These are phyloP conservation scores for Campylomormyrus numenius DNA, from an alignment of 2,113 vertebrate species.

Conservation along the genomic window DNA sequence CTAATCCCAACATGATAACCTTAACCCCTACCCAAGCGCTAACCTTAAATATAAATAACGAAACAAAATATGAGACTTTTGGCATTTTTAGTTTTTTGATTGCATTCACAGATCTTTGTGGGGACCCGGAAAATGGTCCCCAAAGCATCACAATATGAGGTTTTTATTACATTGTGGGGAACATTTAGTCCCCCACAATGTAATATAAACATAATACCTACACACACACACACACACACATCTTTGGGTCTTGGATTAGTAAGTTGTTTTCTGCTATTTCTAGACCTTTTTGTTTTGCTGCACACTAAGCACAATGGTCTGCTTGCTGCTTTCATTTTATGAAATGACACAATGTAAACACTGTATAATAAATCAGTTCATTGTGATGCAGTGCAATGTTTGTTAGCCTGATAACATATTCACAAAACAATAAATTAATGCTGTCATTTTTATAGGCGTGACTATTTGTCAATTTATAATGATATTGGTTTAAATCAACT, in stretches of 20 bases:
- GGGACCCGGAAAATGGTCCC: too few species aligned
- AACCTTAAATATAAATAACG: too few species aligned
- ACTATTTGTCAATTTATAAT: not conserved
- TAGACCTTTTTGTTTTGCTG: not conserved
- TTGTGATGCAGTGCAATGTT: not conserved
- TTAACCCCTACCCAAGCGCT: too few species aligned
- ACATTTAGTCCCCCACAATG: too few species aligned
- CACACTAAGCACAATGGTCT: not conserved
- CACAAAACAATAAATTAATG: not conserved
- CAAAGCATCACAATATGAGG: too few species aligned
- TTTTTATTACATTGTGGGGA: too few species aligned
- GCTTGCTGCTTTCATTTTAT: not conserved
- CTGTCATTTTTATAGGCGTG: not conserved
- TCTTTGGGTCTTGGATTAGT: not conserved
- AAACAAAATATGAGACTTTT: too few species aligned
- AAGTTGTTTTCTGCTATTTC: not conserved
- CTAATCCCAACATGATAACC: too few species aligned
- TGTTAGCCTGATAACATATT: conserved; percentile 3
- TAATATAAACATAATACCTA: not conserved
- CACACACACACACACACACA: not conserved
- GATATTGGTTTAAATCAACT: not conserved
- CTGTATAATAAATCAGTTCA: not conserved
- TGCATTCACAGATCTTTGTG: too few species aligned
- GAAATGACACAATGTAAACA: not conserved
- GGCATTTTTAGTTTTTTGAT: too few species aligned